A percentile compares a stretch with the other conserved stretches of the same genome.
phyloP scores from a whole-genome alignment of 2,888 invertebrate genomes.

The Drosophila quinaria region DNA sequence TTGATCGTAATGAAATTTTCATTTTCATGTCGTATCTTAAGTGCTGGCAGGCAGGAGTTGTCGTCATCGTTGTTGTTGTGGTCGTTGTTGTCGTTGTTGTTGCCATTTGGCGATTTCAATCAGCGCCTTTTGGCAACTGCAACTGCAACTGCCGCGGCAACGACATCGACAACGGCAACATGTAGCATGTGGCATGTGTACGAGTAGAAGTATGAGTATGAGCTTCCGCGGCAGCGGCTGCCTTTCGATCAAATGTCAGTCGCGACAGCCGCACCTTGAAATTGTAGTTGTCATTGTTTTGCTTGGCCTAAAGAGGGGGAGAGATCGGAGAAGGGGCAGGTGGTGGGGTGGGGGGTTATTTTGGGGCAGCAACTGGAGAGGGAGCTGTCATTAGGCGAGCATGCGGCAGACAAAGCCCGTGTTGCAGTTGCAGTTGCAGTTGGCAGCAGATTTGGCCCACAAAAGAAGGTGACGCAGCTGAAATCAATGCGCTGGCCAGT shows the following conservation, averaged over 20 bases:
- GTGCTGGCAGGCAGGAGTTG: constrained; percentile 26
- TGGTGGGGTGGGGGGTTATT: background rate
- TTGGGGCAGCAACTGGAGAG: constrained; percentile 17
- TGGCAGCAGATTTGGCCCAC: constrained; percentile 48
- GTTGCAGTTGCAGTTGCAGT: constrained; percentile 24
- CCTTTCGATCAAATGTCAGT: constrained; percentile 77
- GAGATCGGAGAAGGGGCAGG: background rate
- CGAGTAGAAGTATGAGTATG: constrained; percentile 10
- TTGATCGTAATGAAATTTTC: constrained; percentile 24
- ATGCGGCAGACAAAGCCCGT: constrained; percentile 36
- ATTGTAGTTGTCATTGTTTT: constrained; percentile 59
- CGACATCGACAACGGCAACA: constrained; percentile 36
- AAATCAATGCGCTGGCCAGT: constrained; percentile 69
- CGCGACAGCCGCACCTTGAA: constrained; percentile 57
- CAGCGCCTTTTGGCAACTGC: constrained; percentile 56
- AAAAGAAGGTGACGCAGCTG: constrained; percentile 76
- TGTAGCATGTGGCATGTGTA: constrained; percentile 25
- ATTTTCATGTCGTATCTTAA: constrained; percentile 31
- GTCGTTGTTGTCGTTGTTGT: constrained; percentile 12
- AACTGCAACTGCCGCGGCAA: constrained; percentile 20
- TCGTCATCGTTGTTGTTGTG: constrained; percentile 9
- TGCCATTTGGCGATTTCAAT: constrained; percentile 50
- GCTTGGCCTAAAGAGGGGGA: constrained; percentile 1
- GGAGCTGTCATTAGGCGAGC: constrained; percentile 68
- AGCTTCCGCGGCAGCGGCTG: constrained; percentile 71